Evolutionary conservation across 30 jellyfish, hydroid and myxozoan species (phyloP), one percentile per base, ranked within the genome.

Genomic region (Aurelia sp.): DNA sequence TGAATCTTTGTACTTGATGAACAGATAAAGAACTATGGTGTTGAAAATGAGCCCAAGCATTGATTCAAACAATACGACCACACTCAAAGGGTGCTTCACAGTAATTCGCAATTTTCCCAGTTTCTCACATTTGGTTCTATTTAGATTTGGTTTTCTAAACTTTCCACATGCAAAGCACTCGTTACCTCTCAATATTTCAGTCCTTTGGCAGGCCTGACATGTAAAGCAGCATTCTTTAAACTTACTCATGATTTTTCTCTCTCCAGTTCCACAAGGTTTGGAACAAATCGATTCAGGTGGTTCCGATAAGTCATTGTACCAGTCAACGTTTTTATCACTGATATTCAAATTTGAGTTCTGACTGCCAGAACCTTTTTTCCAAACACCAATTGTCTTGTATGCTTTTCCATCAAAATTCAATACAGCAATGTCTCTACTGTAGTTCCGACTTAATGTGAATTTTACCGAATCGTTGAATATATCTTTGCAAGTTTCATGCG

Each of bases 161-260:
- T 60, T 35, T 9, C 18, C 70, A 47, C 96, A 87, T 24, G 40
- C 59, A 13, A 8, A 1, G 61, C 96, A 87, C 3, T 83, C 55
- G 67, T 78, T 87, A 40, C 68, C 77, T 57, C 60, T 16, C 33
- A 77, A 52, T 22, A 63, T 71, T 30, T 77, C 85, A n/a, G 67
- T 51, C 40, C 60, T 31, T 19, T 50, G 48, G 70, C 96, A 87
- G 7, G 75, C 7, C 22, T 44, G 53, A 33, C 96, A 87, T 21
- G 72, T 75, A 61, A 77, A 87, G 59, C 96, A 87, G 81, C 96
- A 87, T 38, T 33, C 74, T 15, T 72, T 72, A 8, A 51, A n/a
- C 18, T 72, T 63, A 41, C 68, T 73, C 44, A 8, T 19, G 4
- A 73, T 17, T 60, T 3, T 58, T 61, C 76, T 27, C 44, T 55